Conservation (phyloP, 2,797 vertebrate species). For the Notolabrus celidotus region DNA sequence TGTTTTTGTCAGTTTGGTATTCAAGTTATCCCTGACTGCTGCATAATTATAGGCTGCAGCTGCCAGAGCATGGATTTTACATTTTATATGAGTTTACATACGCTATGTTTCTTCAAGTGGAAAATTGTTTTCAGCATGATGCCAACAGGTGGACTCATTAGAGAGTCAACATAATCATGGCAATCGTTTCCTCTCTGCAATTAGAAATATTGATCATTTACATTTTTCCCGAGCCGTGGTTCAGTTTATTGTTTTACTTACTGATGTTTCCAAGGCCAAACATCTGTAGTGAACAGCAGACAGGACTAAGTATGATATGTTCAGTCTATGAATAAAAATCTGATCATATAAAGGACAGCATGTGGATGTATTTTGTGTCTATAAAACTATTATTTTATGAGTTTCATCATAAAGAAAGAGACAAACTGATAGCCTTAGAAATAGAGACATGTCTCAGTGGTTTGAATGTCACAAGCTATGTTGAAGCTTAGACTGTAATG, state of each 20-base stretch:
- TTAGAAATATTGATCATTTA: constrained; percentile 79
- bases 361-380: neutral
- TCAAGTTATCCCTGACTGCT: constrained; percentile 61
- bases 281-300: constrained; percentile 39
- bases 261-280: constrained; percentile 39
- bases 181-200: constrained; percentile 74
- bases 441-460: too few species aligned
- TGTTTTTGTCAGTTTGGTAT: constrained; percentile 70
- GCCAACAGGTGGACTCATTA: constrained; percentile 82
- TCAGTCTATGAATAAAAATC: neutral
- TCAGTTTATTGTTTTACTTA: constrained; percentile 49
- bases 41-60: constrained; percentile 79
- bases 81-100: constrained; percentile 77
- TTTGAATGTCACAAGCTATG: too few species aligned
- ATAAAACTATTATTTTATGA: too few species aligned
- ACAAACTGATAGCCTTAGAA: too few species aligned
- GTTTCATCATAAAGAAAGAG: too few species aligned
- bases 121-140: constrained; percentile 81
- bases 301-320: neutral
- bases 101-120: constrained; percentile 77
- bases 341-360: neutral
- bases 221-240: constrained; percentile 53
- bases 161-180: constrained; percentile 76
- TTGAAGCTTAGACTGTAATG: too few species aligned
- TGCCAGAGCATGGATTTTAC: constrained; percentile 75